Base-by-base conservation (phyloP, 2,113 vertebrate genomes). In the Saccopteryx bilineata region DNA sequence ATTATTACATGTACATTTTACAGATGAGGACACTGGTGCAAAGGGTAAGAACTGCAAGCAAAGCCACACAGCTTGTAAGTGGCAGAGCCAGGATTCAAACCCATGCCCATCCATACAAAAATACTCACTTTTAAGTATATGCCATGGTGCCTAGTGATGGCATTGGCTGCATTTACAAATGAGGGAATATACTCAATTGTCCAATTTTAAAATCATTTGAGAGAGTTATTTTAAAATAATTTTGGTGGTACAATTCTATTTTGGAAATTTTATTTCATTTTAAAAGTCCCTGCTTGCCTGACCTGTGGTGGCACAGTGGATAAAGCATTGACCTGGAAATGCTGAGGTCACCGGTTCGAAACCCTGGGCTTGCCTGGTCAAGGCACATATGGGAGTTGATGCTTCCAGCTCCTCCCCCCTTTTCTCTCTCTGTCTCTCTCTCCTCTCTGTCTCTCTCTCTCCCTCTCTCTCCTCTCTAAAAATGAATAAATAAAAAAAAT, bases 161-260 rank as follows among this genome's bases (percentile, higher is more conserved):
- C 24, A 15, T 80, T 80, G n/a, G 87, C 58, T 69, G n/a, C 13
- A 71, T 71, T 95, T 88, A 71, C 8, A 94, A 81, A 68, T 39
- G 15, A 56, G 5, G 39, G 66, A 81, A 21, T 74, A 14, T 15
- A 18, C 5, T 56, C 46, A 80, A 2, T 13, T 87, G 33, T 46
- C 56, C 76, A 31, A 65, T 87, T 66, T 31, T 33, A 58, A 4
- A 26, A 50, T 52, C 66, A n/a, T 11, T 68, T 90, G 54, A 46
- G 17, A 60, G 11, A 71, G 5, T 84, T 88, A n/a, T 65, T 90
- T 91, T 78, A 9, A 93, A 90, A 84, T 79, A 69, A 87, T 90
- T 80, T 90, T 86, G 31, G 28, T 81, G 52, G 24, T 54, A 26
- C 3, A 61, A 54, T 79, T 86, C 17, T 94, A 46, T 74, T 85